These are phyloP conservation scores for Brachionus plicatilis DNA, from an alignment of 1,140 invertebrate genomes.

Conservation along the genomic window DNA sequence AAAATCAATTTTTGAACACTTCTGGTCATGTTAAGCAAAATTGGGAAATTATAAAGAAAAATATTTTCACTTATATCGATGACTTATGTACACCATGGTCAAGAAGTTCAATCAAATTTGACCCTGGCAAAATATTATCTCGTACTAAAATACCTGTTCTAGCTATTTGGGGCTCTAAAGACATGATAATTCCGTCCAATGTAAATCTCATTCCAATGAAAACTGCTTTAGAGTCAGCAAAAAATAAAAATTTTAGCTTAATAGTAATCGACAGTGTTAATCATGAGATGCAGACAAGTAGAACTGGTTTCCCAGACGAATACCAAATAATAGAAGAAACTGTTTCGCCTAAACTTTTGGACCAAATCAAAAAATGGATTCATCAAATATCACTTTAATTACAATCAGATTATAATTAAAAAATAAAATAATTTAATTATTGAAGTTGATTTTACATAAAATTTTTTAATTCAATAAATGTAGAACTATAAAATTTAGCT, in stretches of 20 bases:
- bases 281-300: neutral
- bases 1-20: neutral
- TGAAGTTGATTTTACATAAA: too few relatives aligned
- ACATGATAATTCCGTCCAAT: neutral
- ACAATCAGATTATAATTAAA: too few relatives aligned
- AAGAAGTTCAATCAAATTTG: neutral
- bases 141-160: neutral
- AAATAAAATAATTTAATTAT: too few relatives aligned
- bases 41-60: neutral
- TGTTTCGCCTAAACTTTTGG: neutral
- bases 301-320: neutral
- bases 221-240: neutral
- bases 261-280: neutral
- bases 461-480: too few relatives aligned
- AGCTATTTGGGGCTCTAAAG: neutral
- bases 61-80: neutral
- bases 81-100: neutral
- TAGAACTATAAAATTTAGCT: too few relatives aligned
- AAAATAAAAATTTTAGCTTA: neutral
- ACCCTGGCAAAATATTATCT: neutral
- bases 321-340: neutral
- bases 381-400: neutral
- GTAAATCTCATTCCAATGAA: neutral
- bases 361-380: neutral
- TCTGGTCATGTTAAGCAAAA: neutral